Evolutionary conservation across 2,113 vertebrate species (phyloP).

Genomic region (Ascaphus truei): DNA sequence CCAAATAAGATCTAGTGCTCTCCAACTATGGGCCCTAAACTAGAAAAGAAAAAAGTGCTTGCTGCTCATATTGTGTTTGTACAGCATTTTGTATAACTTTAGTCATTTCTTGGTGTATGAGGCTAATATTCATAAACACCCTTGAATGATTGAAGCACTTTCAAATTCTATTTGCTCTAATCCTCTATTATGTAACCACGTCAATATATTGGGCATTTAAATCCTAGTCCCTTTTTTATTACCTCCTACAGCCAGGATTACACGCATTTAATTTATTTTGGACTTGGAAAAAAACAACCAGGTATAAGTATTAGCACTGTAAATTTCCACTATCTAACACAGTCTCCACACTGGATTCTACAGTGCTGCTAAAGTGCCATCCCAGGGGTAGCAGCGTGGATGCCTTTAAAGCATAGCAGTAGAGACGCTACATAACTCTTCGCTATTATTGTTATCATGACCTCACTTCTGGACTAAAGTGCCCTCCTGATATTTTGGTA

Average conservation of each 20-base stretch:
- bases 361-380: background rate
- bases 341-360: background rate
- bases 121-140: too few relatives aligned
- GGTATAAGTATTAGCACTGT: background rate
- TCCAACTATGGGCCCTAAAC: too few relatives aligned
- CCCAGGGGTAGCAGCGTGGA: background rate
- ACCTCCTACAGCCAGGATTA: constrained; percentile 17
- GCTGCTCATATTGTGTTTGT: too few relatives aligned
- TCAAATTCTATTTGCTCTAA: background rate
- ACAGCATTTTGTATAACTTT: too few relatives aligned
- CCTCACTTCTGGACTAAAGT: constrained; percentile 9
- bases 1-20: too few relatives aligned
- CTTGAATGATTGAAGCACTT: too few relatives aligned
- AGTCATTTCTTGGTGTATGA: too few relatives aligned
- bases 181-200: constrained; percentile 4
- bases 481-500: constrained; percentile 18
- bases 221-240: constrained; percentile 12
- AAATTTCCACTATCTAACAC: background rate
- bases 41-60: too few relatives aligned
- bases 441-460: background rate
- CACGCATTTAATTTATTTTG: constrained; percentile 8
- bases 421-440: too few relatives aligned
- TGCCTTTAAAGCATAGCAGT: background rate
- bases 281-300: background rate
- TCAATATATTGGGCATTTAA: background rate